Evolutionary conservation across 2,113 vertebrate genomes (phyloP), one percentile per base, ranked within the genome.

Genomic region (Speoplatyrhinus poulsoni): DNA sequence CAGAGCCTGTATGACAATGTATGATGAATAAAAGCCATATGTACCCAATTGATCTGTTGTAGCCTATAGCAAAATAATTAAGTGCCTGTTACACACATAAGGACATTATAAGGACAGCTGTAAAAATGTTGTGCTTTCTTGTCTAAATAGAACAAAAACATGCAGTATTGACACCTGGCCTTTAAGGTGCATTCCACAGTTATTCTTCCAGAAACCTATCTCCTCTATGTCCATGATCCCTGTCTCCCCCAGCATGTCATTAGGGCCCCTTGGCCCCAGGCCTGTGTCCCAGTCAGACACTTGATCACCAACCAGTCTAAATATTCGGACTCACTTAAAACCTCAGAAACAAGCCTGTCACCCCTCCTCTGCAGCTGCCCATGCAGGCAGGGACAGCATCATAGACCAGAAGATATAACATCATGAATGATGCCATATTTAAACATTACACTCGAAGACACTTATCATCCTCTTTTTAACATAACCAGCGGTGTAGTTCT

Each of bases 301-400:
- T 67, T 48, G 70, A 85, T 81, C 75, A 62, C 17, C 58, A 17
- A 56, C 6, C 69, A 81, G 77, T 56, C 79, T 82, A 83, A 88
- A 86, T 82, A 85, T 86, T 85, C 84, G 67, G 73, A 47, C 76
- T 67, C 3, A 62, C 47, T 60, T 59, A 73, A 64, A 86, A 84
- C 60, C 80, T 67, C 76, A 67, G 70, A 61, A 73, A 79, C 58
- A 77, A 53, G 16, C 54, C 54, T 12, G 17, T 41, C 36, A 41
- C 26, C 26, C 17, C 10, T 19, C 26, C 17, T 32, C 19, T 26
- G 17, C 26, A 12, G 19, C 10, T 11, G 32, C 55, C 9, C 55
- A 16, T 10, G 12, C 48, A 49, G 48, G 12, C 9, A 52, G 13
- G 49, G 49, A 52, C 11, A 52, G 13, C 12, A 52, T 10, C 8